Evolutionary conservation across 2,888 invertebrate genomes (phyloP).

Genomic region (Coleophora flavipennella): DNA sequence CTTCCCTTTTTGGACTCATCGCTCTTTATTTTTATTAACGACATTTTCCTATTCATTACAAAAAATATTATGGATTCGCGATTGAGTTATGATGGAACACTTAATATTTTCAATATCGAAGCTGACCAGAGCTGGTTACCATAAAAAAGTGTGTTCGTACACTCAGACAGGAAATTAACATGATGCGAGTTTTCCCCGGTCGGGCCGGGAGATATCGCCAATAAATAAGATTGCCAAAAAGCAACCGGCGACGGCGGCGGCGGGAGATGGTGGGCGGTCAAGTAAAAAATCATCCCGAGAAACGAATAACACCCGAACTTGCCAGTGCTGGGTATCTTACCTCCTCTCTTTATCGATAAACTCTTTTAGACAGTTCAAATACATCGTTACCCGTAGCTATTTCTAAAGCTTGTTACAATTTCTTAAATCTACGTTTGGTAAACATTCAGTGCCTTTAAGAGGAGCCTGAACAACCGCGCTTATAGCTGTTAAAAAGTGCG

Average conservation of each 20-base stretch:
- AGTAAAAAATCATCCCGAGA: conserved; percentile 47
- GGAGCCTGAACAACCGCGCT: too few relatives aligned
- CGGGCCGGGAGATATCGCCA: conserved; percentile 45
- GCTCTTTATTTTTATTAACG: too few relatives aligned
- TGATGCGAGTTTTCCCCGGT: conserved; percentile 55
- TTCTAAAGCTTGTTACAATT: too few relatives aligned
- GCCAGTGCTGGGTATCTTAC: neutral
- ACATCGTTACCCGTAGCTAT: too few relatives aligned
- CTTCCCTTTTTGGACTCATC: too few relatives aligned
- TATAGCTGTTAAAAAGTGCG: too few relatives aligned
- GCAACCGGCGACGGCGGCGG: conserved; percentile 30
- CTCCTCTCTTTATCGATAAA: conserved; percentile 16
- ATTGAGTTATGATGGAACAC: neutral
- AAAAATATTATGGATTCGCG: too few relatives aligned
- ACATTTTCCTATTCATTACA: too few relatives aligned
- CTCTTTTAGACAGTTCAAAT: neutral
- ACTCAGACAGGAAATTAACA: conserved; percentile 62
- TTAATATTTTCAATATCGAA: conserved; percentile 19
- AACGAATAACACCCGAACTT: conserved; percentile 16
- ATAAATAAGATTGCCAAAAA: conserved; percentile 66
- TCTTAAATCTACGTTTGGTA: too few relatives aligned
- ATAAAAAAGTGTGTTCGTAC: conserved; percentile 27
- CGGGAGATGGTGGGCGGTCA: conserved; percentile 36
- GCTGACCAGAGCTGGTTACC: conserved; percentile 9
- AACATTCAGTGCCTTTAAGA: too few relatives aligned